Evolutionary conservation across 2,888 invertebrate genomes (phyloP).

Genomic region (Cordilura impudica): DNA sequence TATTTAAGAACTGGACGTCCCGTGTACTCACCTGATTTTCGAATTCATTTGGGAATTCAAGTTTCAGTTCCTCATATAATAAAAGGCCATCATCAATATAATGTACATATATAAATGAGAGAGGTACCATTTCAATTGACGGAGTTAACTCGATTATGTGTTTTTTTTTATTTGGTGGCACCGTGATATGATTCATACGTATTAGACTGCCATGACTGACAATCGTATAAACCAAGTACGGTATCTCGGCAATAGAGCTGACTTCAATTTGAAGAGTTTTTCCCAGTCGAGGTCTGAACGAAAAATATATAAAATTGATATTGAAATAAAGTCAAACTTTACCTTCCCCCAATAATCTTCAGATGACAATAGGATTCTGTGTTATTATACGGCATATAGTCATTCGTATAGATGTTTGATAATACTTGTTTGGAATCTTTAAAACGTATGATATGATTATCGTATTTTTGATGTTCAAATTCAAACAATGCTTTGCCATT

Average conservation of each 20-base stretch:
- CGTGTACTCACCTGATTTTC: conserved; percentile 44
- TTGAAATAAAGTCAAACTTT: too few species aligned
- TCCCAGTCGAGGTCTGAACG: conserved; percentile 14
- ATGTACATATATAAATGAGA: conserved; percentile 23
- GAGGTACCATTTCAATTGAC: conserved; percentile 34
- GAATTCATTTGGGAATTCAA: conserved; percentile 12
- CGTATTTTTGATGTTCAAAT: not conserved
- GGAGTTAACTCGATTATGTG: conserved; percentile 10
- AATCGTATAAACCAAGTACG: conserved; percentile 4
- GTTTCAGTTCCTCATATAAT: not conserved
- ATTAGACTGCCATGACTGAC: conserved; percentile 39
- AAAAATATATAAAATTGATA: not conserved
- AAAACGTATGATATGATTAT: not conserved
- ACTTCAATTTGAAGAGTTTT: conserved; percentile 4
- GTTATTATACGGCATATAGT: too few species aligned
- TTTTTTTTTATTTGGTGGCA: conserved; percentile 16
- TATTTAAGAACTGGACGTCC: too few species aligned
- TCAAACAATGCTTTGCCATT: not conserved
- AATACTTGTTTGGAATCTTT: not conserved
- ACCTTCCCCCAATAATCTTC: too few species aligned
- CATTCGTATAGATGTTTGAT: not conserved
- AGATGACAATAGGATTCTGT: too few species aligned
- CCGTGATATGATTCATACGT: not conserved
- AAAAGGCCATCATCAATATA: conserved; percentile 9
- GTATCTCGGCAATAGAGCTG: conserved; percentile 11